Base-by-base conservation (phyloP, 2,113 vertebrate species). In the Arizona elegans region DNA sequence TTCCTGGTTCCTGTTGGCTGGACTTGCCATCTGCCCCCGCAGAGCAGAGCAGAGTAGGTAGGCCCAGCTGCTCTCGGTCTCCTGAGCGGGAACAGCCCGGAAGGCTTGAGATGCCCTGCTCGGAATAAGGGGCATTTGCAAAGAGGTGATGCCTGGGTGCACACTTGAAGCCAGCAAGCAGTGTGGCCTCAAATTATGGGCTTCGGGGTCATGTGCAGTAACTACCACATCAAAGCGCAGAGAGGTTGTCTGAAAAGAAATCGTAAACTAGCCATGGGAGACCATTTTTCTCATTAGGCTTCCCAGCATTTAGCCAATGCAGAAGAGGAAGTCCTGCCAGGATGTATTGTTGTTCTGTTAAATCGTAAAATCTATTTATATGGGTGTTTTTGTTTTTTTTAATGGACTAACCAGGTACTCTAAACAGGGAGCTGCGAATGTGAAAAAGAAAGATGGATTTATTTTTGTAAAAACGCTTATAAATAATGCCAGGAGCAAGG, bases 71-170 rank as follows among this genome's bases (percentile, higher is more conserved):
- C 24, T 29, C 87, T 55, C n/a, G 7, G 86, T n/a, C 26, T 53
- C 29, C 5, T 29, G 59, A 88, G 93, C 1, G 92, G 81, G 88
- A 81, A 43, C 90, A 95, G 86, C 87, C 93, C 93, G 92, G 92
- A 47, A 93, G 92, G 33, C 75, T 81, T 81, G 33, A 81, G 33
- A 81, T 21, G 33, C 75, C 75, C 1, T 81, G 8, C 75, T 33
- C 33, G 43, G 7, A 43, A 81, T 43, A 81, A 19, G 75, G 33
- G 75, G 33, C 8, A 38, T 38, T 6, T 81, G 33, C 17, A 81
- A 33, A 43, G 33, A 10, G 17, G 33, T 81, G 75, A 43, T 43
- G 75, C 33, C 17, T 81, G 75, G 75, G 33, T 21, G 17, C 19
- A 21, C 33, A 38, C 33, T 81, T 19, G 33, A 81, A 81, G 17